Base-by-base conservation (phyloP, 2,888 invertebrate genomes). In the Tubulanus polymorphus region DNA sequence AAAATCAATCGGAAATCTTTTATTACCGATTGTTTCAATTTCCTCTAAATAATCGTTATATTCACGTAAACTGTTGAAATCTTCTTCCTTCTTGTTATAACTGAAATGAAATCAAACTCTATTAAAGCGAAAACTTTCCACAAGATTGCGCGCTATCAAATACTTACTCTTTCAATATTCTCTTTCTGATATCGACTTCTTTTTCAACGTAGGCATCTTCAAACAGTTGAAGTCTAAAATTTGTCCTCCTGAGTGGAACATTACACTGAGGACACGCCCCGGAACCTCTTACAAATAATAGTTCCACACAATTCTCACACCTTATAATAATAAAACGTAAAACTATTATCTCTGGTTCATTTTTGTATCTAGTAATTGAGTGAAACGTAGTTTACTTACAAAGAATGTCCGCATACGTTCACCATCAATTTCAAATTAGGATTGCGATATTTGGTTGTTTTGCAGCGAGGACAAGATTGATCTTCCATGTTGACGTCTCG, bases 11-110 rank as follows among this genome's bases (percentile, higher is more conserved):
- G n/a, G 12, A 29, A 53, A 52, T 12, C 53, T 20, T 6, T 32
- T 67, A 69, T 67, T 71, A 77, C 79, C 69, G 15, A 95, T 90
- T 0, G 86, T 86, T 80, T 96, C 97, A 41, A 96, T 86, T 81
- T 92, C 90, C 81, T 99, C 99, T 66, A 99, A 83, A 78, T 99
- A 99, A 79, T 96, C 91, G 80, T 99, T 96, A 79, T 88, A 99
- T 57, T 93, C 94, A 37, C 85, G 81, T 54, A 93, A 78, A 0
- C 87, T 83, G 0, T 81, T 76, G 76, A 99, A 99, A 79, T 99
- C 97, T 64, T 93, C 93, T 76, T 94, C 92, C 73, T 89, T 92
- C 73, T 95, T 93, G 74, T 95, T 96, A 73, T 89, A 97, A 79
- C 96, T 78, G 62, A 26, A 70, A 71, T 5, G 26, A 26, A 46